Base-by-base conservation (phyloP, 2,113 vertebrate genomes). In the Crotalus helleri region DNA sequence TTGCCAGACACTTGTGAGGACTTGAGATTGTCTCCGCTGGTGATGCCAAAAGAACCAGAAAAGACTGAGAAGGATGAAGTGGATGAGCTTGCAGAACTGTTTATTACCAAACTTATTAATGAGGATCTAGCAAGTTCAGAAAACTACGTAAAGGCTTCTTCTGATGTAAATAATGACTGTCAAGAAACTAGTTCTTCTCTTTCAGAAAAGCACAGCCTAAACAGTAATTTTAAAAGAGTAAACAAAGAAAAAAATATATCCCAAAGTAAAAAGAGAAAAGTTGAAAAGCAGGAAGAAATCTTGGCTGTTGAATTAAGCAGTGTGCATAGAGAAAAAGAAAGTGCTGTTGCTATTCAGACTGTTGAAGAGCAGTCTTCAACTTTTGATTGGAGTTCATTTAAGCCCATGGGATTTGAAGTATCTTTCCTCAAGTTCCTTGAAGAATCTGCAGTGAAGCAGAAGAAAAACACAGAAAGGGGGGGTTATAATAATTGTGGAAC, bases 401-500 rank as follows among this genome's bases (percentile, higher is more conserved):
- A 99, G 92, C 99, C 99, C 0, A 99, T 99, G 98, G 99, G 99
- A 54, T 99, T 99, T 95, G 99, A 99, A 97, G 98, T 98, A 69
- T 99, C 99, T 0, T 99, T 99, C 96, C 97, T 99, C 64, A 98
- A 99, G 94, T 99, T 99, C 93, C 97, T 99, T 23, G 98, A 99
- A 94, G 98, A 99, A 95, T 98, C 99, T 10, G 98, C 98, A 91
- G 98, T 98, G 74, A 97, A 98, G 64, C 94, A 98, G 46, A 98
- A 97, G 91, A 98, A 97, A 95, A 98, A 94, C 91, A 94, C 97
- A 33, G 98, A 97, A 92, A 97, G 96, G 96, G 97, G 97, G 96
- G 97, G 97, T 46, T 94, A 96, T 94, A 95, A 96, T 39, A 94
- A 94, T 17, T 11, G 95, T 0, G 97, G 96, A 93, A 96, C 93